phyloP scores from a whole-genome alignment of 1,140 invertebrate species.

The Rhyzopertha dominica region DNA sequence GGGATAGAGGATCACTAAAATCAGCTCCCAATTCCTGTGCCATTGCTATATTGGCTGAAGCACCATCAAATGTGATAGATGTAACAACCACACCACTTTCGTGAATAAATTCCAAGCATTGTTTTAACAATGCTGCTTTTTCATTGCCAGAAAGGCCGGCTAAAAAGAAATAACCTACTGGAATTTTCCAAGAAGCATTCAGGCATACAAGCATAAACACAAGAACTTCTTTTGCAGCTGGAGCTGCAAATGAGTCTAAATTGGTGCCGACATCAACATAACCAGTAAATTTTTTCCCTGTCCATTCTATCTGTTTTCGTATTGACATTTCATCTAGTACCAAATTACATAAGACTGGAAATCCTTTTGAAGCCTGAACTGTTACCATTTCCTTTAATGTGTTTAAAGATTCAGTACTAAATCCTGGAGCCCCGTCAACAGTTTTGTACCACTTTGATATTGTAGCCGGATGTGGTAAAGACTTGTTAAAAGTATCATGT shows the following conservation, averaged over 20 bases:
- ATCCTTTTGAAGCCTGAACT: slow-evolving; percentile 17
- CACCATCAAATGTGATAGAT: slow-evolving; percentile 16
- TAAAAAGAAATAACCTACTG: slow-evolving; percentile 16
- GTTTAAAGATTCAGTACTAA: slow-evolving; percentile 40
- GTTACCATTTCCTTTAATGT: too few species aligned
- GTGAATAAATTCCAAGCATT: slow-evolving; percentile 10
- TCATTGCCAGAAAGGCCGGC: neutral
- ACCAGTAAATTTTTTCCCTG: slow-evolving; percentile 29
- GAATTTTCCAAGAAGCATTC: slow-evolving; percentile 15
- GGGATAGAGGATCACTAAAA: slow-evolving; percentile 8
- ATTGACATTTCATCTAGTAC: slow-evolving; percentile 45
- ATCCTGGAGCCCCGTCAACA: slow-evolving; percentile 41
- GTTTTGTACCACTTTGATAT: slow-evolving; percentile 43
- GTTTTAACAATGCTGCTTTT: slow-evolving; percentile 10
- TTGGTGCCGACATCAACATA: slow-evolving; percentile 38
- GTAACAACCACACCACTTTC: slow-evolving; percentile 12
- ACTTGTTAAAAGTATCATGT: slow-evolving; percentile 16
- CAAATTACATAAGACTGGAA: slow-evolving; percentile 27
- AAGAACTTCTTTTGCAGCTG: slow-evolving; percentile 12
- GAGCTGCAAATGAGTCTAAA: too few species aligned
- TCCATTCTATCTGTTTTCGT: slow-evolving; percentile 36
- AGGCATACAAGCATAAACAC: slow-evolving; percentile 14
- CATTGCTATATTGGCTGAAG: slow-evolving; percentile 11
- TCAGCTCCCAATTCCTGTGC: slow-evolving; percentile 11
- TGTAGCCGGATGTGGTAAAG: slow-evolving; percentile 40